Conservation (phyloP, 2,888 invertebrate genomes). For the Ganaspis brasiliensis region DNA sequence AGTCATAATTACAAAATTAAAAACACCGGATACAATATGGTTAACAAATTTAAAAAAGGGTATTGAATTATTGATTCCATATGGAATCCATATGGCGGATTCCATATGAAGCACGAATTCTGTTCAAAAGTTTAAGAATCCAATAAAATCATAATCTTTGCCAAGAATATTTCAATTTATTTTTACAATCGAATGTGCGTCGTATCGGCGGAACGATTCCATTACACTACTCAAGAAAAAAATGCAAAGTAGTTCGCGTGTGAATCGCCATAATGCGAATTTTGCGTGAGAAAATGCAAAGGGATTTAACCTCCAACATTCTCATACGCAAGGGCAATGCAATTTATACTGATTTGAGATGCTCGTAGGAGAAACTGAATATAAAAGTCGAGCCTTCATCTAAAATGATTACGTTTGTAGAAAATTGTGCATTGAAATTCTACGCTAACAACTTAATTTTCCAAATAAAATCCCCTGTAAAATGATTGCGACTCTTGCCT, state of each 20-base stretch:
- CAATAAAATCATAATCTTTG: no score
- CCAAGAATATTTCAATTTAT: no score
- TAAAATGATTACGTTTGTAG: slow-evolving; percentile 20
- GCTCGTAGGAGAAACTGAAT: slow-evolving; percentile 10
- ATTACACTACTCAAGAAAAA: background rate
- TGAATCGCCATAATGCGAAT: slow-evolving; percentile 26
- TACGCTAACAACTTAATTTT: slow-evolving; percentile 19
- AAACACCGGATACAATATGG: no score
- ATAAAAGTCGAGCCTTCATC: background rate
- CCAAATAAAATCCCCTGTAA: slow-evolving; percentile 13
- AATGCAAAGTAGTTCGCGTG: slow-evolving; percentile 33
- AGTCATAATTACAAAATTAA: no score
- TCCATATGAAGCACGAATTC: no score
- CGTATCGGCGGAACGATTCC: background rate
- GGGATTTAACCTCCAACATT: slow-evolving; percentile 4
- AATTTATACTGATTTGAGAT: slow-evolving; percentile 4
- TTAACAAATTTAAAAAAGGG: no score
- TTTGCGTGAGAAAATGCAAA: slow-evolving; percentile 35
- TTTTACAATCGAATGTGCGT: background rate
- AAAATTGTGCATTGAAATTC: slow-evolving; percentile 17
- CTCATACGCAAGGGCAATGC: background rate
- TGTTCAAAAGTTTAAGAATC: no score
- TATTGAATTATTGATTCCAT: no score
- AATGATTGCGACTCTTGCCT: background rate
- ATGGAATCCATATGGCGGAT: no score